These are phyloP conservation scores for Macrotus californicus DNA, from an alignment of 2,113 vertebrate species.

Conservation along the genomic window DNA sequence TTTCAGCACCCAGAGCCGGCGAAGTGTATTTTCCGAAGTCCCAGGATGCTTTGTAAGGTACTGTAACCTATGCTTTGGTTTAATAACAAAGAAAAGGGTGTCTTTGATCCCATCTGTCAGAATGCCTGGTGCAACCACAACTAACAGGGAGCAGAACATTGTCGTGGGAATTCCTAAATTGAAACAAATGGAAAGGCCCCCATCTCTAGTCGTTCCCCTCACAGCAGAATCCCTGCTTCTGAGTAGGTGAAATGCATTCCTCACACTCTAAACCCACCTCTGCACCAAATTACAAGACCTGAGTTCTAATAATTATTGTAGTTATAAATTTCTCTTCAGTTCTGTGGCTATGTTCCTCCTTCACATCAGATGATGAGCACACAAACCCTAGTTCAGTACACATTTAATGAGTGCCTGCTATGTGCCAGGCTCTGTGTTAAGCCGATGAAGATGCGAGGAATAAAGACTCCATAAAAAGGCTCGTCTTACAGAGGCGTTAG, in stretches of 20 bases:
- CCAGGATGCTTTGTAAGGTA: neutral
- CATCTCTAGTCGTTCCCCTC: neutral
- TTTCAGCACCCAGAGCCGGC: neutral
- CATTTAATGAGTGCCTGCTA: neutral
- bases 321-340: neutral
- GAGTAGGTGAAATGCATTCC: neutral
- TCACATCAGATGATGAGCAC: neutral
- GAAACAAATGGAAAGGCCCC: conserved; percentile 1
- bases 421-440: neutral
- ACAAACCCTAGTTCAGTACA: neutral
- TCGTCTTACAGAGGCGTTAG: neutral
- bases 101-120: neutral
- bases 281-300: neutral
- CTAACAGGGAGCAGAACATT: neutral
- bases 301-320: neutral
- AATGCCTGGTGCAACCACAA: neutral
- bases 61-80: neutral
- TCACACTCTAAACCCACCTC: neutral
- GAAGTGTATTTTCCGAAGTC: neutral
- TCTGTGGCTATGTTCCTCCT: neutral
- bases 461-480: neutral
- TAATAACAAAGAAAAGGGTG: neutral
- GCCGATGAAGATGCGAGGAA: neutral
- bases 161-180: neutral
- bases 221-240: neutral